These are phyloP conservation scores for Chironomus tentans DNA, from an alignment of 2,888 invertebrate genomes.

Conservation along the genomic window DNA sequence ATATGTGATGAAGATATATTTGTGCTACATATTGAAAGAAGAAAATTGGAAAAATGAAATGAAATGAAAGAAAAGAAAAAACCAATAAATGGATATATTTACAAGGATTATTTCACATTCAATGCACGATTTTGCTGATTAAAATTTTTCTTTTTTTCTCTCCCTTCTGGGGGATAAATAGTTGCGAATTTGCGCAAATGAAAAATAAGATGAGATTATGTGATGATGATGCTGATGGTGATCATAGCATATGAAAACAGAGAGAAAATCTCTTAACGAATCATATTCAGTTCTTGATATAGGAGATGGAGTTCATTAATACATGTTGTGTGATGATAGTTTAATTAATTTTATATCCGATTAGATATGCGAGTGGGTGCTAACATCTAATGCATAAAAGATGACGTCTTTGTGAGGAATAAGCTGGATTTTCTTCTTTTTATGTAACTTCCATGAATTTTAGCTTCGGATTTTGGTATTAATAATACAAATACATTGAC, in stretches of 20 bases:
- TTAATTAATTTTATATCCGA: conserved; percentile 8
- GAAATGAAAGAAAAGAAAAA: neutral
- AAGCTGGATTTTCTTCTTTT: too few species aligned
- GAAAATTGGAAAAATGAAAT: neutral
- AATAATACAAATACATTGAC: too few species aligned
- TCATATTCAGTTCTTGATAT: neutral
- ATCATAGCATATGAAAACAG: neutral
- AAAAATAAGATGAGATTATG: neutral
- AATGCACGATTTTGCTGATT: conserved; percentile 11
- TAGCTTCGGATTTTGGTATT: too few species aligned
- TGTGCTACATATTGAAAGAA: too few species aligned
- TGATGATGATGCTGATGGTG: neutral
- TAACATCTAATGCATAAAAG: neutral
- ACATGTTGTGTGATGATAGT: neutral
- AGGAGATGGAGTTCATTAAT: neutral
- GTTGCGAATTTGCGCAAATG: neutral
- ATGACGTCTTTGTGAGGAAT: too few species aligned
- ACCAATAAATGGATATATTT: neutral
- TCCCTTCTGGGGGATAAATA: neutral
- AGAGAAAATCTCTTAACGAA: neutral
- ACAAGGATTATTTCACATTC: conserved; percentile 9
- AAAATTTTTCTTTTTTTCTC: neutral
- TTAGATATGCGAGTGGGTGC: neutral
- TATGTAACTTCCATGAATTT: too few species aligned
- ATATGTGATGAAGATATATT: too few species aligned